Evolutionary conservation across 2,797 vertebrate species (phyloP).

Genomic region (Smutsia gigantea): DNA sequence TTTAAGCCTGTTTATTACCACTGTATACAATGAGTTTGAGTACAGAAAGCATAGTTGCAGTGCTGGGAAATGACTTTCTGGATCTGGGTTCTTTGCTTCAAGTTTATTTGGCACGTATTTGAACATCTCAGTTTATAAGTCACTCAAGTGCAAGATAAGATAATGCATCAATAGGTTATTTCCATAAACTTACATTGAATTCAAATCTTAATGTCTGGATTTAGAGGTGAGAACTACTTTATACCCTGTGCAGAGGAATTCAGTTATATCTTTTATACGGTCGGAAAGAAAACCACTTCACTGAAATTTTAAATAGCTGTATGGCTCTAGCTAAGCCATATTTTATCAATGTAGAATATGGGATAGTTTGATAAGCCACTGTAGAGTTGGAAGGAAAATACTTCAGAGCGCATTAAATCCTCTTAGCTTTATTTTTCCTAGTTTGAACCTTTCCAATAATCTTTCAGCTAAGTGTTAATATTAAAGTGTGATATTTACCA

Average conservation of each 20-base stretch:
- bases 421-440: conserved; percentile 45
- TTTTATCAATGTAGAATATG: neutral
- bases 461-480: neutral
- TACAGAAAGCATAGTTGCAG: neutral
- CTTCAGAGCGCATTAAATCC: neutral
- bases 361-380: neutral
- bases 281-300: neutral
- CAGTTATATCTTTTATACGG: neutral
- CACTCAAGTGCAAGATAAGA: neutral
- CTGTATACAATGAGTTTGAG: neutral
- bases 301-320: conserved; percentile 11
- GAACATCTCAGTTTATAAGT: neutral
- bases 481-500: neutral
- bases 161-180: neutral
- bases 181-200: neutral
- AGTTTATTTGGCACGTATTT: neutral
- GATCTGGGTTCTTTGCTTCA: neutral
- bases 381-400: conserved; percentile 12
- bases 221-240: conserved; percentile 8
- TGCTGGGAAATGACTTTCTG: neutral
- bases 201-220: neutral
- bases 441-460: neutral
- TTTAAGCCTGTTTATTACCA: neutral
- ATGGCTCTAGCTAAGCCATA: neutral
- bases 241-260: neutral